Evolutionary conservation across 2,113 vertebrate species (phyloP).

Genomic region (Chloroceryle aenea): DNA sequence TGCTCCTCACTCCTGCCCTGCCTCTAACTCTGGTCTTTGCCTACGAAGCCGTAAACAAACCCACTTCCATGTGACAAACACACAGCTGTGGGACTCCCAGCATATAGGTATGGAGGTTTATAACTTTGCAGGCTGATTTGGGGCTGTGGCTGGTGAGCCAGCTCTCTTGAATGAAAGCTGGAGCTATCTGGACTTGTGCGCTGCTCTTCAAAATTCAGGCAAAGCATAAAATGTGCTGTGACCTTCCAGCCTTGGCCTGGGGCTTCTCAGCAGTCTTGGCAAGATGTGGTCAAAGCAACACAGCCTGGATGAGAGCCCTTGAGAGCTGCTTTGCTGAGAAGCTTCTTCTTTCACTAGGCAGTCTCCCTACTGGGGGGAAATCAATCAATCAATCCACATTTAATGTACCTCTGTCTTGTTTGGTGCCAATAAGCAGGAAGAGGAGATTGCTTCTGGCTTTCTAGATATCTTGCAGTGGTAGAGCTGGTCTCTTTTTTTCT

Average conservation of each 20-base stretch:
- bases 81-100: not conserved
- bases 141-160: not conserved
- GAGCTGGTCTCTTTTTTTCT: not conserved
- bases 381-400: no score
- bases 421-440: not conserved
- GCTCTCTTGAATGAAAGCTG: not conserved
- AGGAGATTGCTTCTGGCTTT: not conserved
- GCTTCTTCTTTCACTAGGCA: not conserved
- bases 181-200: not conserved
- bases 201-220: not conserved
- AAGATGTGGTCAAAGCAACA: not conserved
- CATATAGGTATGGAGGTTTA: not conserved
- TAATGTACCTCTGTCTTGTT: not conserved
- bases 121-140: not conserved
- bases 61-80: not conserved
- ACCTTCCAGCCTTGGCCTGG: not conserved
- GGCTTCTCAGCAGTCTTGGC: not conserved
- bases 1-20: not conserved
- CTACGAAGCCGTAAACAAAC: not conserved
- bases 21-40: not conserved
- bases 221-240: not conserved
- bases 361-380: not conserved
- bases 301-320: not conserved
- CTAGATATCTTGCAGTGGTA: not conserved
- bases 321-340: not conserved